Percentiles rank a stretch among this genome's conserved stretches.
These are phyloP conservation scores for Orchesella cincta DNA, from an alignment of 1,140 invertebrate species.

Conservation along the genomic window DNA sequence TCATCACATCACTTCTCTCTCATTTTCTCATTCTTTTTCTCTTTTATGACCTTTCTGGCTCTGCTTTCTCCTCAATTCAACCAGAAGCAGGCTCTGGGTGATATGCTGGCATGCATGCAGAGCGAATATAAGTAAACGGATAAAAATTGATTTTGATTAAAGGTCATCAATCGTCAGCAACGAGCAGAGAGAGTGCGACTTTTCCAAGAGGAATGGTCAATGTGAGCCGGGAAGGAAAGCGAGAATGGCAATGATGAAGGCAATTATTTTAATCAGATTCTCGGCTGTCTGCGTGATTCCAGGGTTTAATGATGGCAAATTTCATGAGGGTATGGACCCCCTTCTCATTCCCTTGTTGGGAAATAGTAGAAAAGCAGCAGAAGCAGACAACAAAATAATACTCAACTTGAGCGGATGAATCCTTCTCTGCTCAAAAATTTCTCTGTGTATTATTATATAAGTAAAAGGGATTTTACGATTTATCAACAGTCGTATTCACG, in stretches of 20 bases:
- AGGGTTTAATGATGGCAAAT: slow-evolving; percentile 48
- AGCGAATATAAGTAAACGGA: background rate
- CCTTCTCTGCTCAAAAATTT: too few relatives aligned
- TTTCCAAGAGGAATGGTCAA: background rate
- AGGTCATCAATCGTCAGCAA: slow-evolving; percentile 49
- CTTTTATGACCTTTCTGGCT: slow-evolving; percentile 21
- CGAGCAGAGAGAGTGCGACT: background rate
- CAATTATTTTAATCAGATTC: slow-evolving; percentile 53
- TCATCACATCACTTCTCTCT: background rate
- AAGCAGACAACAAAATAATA: background rate
- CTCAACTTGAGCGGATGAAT: too few relatives aligned
- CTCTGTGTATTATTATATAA: too few relatives aligned
- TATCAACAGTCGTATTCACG: background rate
- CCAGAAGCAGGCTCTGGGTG: background rate
- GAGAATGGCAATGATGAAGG: slow-evolving; percentile 47
- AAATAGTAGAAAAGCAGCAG: background rate
- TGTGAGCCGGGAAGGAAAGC: slow-evolving; percentile 21
- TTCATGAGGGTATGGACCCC: background rate
- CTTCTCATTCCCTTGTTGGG: background rate
- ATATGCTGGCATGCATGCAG: background rate
- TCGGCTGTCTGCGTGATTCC: slow-evolving; percentile 52
- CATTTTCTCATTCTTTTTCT: background rate
- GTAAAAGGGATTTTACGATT: slow-evolving; percentile 7
- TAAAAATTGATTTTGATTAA: slow-evolving; percentile 52
- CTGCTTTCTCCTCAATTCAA: background rate